These are phyloP conservation scores for Patiria pectinifera DNA, from an alignment of 53 echinoderm and acorn worm species.

Conservation along the genomic window DNA sequence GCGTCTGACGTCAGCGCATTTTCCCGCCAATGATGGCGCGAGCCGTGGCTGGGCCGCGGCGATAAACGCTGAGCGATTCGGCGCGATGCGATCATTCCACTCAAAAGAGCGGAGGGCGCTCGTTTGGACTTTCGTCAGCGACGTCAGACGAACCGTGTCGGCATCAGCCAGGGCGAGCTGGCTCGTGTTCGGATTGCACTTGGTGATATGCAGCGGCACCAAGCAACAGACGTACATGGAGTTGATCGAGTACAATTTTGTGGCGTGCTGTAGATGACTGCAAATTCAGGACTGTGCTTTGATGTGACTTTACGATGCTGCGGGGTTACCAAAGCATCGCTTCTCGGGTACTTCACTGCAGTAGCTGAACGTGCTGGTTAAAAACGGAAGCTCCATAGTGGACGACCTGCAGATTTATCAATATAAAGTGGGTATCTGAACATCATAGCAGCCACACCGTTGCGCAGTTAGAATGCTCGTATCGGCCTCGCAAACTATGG, in stretches of 20 bases:
- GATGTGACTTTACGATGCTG: background rate
- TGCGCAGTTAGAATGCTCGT: background rate
- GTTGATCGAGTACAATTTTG: background rate
- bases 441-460: background rate
- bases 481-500: background rate
- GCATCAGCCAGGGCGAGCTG: background rate
- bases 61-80: constrained; percentile 3
- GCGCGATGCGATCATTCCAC: constrained; percentile 3
- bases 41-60: background rate
- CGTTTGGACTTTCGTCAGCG: constrained; percentile 20
- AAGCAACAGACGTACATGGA: background rate
- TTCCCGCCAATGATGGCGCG: constrained; percentile 21
- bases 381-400: background rate
- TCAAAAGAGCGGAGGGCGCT: background rate
- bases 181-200: background rate
- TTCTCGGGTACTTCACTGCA: background rate
- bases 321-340: background rate
- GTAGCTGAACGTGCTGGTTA: background rate
- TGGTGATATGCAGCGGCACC: too few species aligned
- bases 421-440: background rate
- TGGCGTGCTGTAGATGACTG: background rate
- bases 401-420: background rate
- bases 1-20: background rate
- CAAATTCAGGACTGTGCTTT: background rate
- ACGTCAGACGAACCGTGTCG: background rate